Evolutionary conservation across 2,113 vertebrate genomes (phyloP).

Genomic region (Syngnathus typhle): DNA sequence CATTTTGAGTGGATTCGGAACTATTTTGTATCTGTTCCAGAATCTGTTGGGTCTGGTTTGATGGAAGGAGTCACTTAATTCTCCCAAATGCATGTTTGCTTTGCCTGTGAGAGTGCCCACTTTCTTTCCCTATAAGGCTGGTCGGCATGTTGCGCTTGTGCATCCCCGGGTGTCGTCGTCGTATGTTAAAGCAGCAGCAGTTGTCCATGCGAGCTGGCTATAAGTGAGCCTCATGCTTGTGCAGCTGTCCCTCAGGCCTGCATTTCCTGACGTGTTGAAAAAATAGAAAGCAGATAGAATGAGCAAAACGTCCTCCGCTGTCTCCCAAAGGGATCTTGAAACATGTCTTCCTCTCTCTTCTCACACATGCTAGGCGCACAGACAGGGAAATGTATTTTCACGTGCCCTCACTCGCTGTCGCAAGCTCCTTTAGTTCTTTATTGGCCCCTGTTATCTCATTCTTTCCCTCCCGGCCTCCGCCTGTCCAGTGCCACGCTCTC

Average conservation of each 20-base stretch:
- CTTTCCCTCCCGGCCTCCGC: not conserved
- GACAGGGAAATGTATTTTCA: not conserved
- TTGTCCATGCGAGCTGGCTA: constrained; percentile 37
- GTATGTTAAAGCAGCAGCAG: constrained; percentile 20
- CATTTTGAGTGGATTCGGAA: too few species aligned
- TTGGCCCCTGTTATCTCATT: not conserved
- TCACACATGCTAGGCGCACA: constrained; percentile 8
- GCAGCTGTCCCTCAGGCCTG: constrained; percentile 42
- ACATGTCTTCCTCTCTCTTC: constrained; percentile 20
- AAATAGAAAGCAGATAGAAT: constrained; percentile 26
- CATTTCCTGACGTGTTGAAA: constrained; percentile 26
- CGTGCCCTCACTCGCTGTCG: not conserved
- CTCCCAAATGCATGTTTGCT: not conserved
- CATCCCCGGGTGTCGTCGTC: not conserved
- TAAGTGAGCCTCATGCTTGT: constrained; percentile 26
- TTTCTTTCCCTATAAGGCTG: not conserved
- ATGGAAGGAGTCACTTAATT: not conserved
- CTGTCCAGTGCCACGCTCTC: not conserved
- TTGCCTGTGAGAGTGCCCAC: not conserved
- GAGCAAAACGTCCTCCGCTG: constrained; percentile 21
- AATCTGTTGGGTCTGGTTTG: not conserved
- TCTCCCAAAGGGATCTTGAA: constrained; percentile 20
- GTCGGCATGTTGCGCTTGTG: not conserved
- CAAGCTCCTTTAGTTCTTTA: not conserved
- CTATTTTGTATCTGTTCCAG: too few species aligned